Conservation (phyloP, 1,140 invertebrate species). For the Belonocnema kinseyi region DNA sequence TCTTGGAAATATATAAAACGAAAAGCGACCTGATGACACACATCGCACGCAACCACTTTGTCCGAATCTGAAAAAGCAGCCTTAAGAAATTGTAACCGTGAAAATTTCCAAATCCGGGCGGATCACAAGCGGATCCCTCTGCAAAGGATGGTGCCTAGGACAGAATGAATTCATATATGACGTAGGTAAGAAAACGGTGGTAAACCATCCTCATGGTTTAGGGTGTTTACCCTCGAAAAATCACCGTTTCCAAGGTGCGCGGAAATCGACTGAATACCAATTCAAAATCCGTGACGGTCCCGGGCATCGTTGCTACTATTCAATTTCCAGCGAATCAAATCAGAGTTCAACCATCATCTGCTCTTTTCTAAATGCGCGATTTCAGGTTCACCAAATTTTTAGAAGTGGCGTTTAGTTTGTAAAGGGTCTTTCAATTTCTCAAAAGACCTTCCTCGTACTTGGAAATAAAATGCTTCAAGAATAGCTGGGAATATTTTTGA, state of each 20-base stretch:
- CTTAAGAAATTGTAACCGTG: conserved; percentile 48
- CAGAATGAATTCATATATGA: conserved; percentile 34
- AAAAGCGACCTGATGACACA: neutral
- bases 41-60: conserved; percentile 8
- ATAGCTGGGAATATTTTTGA: neutral
- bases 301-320: conserved; percentile 55
- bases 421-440: neutral
- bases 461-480: neutral
- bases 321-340: conserved; percentile 60
- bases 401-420: neutral
- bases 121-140: conserved; percentile 64
- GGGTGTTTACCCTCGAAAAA: conserved; percentile 56
- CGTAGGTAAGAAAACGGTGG: conserved; percentile 11
- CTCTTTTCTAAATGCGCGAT: conserved; percentile 34
- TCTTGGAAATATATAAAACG: neutral
- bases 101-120: conserved; percentile 54
- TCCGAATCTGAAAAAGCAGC: neutral
- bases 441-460: neutral
- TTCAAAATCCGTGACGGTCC: conserved; percentile 63
- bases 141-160: conserved; percentile 50
- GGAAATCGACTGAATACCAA: conserved; percentile 62
- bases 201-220: conserved; percentile 26
- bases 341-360: conserved; percentile 56
- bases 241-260: conserved; percentile 63
- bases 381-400: neutral